Conservation (phyloP, 2,113 vertebrate species). For the Nesoenas mayeri region DNA sequence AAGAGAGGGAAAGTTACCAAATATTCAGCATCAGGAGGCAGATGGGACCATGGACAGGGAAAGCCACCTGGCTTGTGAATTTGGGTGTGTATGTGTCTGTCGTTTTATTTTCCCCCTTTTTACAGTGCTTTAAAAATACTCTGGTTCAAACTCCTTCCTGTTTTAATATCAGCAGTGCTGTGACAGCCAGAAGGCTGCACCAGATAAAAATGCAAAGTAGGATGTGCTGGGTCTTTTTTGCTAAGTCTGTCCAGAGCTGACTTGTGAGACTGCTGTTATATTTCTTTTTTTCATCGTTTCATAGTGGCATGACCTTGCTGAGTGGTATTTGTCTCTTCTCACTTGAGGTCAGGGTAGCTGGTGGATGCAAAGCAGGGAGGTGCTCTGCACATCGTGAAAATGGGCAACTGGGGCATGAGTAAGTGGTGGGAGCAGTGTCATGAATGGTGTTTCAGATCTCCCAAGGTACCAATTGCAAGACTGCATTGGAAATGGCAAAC, state of each 20-base stretch:
- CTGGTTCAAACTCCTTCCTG: background rate
- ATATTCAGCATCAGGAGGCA: background rate
- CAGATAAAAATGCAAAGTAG: background rate
- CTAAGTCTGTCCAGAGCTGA: rapidly evolving
- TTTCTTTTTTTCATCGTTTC: background rate
- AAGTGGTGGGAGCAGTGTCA: rapidly evolving
- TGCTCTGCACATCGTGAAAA: background rate
- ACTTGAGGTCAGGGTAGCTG: rapidly evolving
- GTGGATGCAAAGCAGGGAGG: background rate
- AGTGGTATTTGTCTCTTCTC: background rate
- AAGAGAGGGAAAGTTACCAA: background rate
- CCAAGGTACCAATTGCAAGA: rapidly evolving
- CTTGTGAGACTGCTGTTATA: background rate
- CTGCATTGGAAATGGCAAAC: background rate
- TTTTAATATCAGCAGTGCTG: background rate
- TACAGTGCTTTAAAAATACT: background rate
- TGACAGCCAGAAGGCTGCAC: background rate
- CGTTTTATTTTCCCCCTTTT: background rate
- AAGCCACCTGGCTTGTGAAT: background rate
- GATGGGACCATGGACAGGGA: constrained; percentile 27
- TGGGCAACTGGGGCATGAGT: rapidly evolving
- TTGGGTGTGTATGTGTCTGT: rapidly evolving
- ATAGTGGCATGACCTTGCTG: rapidly evolving
- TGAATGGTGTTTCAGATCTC: background rate
- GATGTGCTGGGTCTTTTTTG: background rate